A percentile compares a stretch with the other conserved stretches of the same genome.
Evolutionary conservation across 2,113 vertebrate genomes (phyloP).

Genomic region (Tyrannus savana): DNA sequence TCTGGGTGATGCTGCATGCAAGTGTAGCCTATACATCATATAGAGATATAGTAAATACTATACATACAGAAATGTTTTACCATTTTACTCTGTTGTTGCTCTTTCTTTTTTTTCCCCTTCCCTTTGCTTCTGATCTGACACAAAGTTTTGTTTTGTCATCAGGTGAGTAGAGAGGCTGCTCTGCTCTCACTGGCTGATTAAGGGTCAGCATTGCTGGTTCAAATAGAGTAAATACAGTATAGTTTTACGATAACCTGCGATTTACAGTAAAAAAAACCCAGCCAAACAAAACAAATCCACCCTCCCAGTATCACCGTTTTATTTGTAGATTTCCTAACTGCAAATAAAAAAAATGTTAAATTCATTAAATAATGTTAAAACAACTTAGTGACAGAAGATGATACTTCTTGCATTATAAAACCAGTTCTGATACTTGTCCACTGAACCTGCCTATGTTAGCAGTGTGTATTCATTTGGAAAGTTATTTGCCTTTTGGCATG

Average conservation of each 20-base stretch:
- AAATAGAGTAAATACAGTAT: not conserved
- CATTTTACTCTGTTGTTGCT: not conserved
- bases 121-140: not conserved
- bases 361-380: not conserved
- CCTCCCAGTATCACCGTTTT: not conserved
- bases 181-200: not conserved
- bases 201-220: not conserved
- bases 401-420: not conserved
- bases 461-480: not conserved
- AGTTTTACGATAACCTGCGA: not conserved
- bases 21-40: accelerated
- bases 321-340: not conserved
- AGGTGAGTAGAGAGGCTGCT: not conserved
- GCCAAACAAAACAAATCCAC: not conserved
- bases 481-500: not conserved
- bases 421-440: not conserved
- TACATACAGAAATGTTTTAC: not conserved
- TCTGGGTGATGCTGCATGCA: not conserved
- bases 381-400: not conserved
- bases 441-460: not conserved
- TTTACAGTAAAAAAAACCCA: not conserved
- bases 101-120: not conserved
- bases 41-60: not conserved
- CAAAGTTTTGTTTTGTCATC: not conserved
- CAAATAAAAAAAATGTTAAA: not conserved